Evolutionary conservation across 2,113 vertebrate genomes (phyloP).

Genomic region (Elaphurus davidianus): DNA sequence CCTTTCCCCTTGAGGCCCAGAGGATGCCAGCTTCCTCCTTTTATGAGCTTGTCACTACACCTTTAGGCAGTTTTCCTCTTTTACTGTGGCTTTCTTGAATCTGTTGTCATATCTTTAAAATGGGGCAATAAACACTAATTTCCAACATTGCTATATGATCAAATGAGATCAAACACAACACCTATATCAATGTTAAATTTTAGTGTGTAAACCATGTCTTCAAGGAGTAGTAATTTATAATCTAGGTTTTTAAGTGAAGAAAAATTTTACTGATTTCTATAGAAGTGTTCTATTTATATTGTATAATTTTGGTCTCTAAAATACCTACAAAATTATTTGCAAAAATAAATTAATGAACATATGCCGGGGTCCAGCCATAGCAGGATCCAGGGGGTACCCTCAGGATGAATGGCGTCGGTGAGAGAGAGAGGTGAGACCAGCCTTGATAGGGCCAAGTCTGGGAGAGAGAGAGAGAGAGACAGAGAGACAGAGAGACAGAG

Average conservation of each 20-base stretch:
- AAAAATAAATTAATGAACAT: not conserved
- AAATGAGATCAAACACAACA: not conserved
- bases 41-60: not conserved
- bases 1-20: not conserved
- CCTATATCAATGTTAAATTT: not conserved
- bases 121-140: not conserved
- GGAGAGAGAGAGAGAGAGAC: too few species aligned
- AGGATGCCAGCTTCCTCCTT: not conserved
- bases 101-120: not conserved
- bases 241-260: not conserved
- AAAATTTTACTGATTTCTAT: not conserved
- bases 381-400: too few species aligned
- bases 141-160: not conserved
- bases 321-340: not conserved
- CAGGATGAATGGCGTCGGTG: rapidly evolving
- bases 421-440: too few species aligned
- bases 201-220: not conserved
- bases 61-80: not conserved
- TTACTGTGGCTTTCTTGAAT: not conserved
- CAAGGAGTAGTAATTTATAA: not conserved
- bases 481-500: too few species aligned
- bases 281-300: not conserved
- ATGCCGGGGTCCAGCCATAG: too few species aligned
- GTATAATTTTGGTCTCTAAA: not conserved
- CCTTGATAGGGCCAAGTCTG: too few species aligned